Evolutionary conservation across 2,888 invertebrate genomes (phyloP), one percentile per base, ranked within the genome.

Genomic region (Belgica antarctica): DNA sequence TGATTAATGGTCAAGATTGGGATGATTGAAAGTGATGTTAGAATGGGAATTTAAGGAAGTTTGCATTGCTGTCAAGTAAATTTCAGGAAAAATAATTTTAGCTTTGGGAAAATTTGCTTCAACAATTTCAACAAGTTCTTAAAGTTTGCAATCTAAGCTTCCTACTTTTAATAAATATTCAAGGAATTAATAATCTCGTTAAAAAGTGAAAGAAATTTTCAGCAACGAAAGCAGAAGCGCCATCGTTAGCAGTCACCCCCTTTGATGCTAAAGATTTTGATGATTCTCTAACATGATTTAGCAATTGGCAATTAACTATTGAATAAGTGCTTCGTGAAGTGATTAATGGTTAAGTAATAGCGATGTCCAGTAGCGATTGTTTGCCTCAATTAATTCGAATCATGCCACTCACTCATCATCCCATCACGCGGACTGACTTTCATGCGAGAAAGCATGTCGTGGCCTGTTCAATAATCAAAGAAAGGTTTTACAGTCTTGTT

Each of bases 361-460:
- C 27, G 59, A 19, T 15, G 59, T 59, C 59, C 59, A 59, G 59
- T 27, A 59, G 59, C 59, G 59, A 59, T 25, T 59, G n/a, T 59
- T 59, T 15, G 25, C 12, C 12, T n/a, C 8, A 59, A 59, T 59
- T 59, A 59, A 59, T 25, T 59, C 27, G n/a, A 59, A 27, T 27
- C 27, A 15, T 41, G 41, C 41, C 41, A 41, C 41, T n/a, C n/a
- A n/a, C n/a, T 41, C 41, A 41, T 10, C 41, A 12, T 41, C 27
- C 27, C 59, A 15, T 46, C 46, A n/a, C 12, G 25, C 22, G 12
- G 59, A 12, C 15, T 2, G n/a, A 22, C 4, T 3, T 15, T 46
- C 3, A 5, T 27, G 22, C 5, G 22, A 19, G 22, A 59, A 59
- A 59, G n/a, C 59, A 12, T 59, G 59, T 59, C 25, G 59, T 10